Conservation (phyloP, 2,888 invertebrate genomes). For the Athalia rosae region DNA sequence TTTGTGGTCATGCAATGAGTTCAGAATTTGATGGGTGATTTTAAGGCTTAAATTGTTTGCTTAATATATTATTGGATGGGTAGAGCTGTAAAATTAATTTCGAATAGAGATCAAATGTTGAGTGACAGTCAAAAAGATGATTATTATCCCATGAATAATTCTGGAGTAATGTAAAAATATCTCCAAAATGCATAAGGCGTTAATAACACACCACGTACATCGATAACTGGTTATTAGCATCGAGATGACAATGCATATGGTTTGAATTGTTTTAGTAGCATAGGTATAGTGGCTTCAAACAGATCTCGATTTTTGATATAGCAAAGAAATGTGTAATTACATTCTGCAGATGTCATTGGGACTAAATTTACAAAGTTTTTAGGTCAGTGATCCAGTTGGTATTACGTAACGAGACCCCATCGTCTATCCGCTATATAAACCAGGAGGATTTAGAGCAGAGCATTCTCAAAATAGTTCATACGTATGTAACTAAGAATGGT, state of each 20-base stretch:
- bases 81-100: too few species aligned
- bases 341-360: constrained; percentile 61
- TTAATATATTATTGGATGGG: too few species aligned
- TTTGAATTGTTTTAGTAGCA: too few species aligned
- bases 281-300: too few species aligned
- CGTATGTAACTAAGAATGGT: constrained; percentile 28
- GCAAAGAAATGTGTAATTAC: constrained; percentile 59
- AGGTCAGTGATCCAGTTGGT: constrained; percentile 54
- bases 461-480: constrained; percentile 69
- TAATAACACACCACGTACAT: background rate
- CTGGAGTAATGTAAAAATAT: background rate
- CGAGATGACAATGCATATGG: background rate
- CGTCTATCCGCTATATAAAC: constrained; percentile 49
- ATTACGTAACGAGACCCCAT: constrained; percentile 57
- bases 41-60: too few species aligned
- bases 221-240: background rate
- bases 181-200: background rate
- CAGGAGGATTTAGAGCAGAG: constrained; percentile 66
- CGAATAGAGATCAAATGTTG: too few species aligned
- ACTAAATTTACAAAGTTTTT: constrained; percentile 54
- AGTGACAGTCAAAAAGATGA: too few species aligned
- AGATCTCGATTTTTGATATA: background rate
- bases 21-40: too few species aligned
- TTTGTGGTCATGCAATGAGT: too few species aligned
- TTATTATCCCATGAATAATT: background rate